These are phyloP conservation scores for Mayetiola destructor DNA, from an alignment of 2,888 invertebrate species.

Conservation along the genomic window DNA sequence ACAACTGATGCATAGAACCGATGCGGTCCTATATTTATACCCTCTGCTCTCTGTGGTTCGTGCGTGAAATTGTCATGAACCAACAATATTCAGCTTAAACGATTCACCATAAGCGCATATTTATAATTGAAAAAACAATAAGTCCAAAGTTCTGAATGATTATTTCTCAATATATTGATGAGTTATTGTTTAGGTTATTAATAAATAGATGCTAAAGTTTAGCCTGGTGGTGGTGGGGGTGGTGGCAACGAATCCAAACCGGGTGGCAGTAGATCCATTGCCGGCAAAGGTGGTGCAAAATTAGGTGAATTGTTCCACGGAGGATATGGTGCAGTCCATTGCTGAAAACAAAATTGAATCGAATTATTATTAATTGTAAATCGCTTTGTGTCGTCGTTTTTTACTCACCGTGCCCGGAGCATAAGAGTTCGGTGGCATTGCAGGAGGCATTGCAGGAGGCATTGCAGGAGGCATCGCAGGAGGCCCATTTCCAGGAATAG, in stretches of 20 bases:
- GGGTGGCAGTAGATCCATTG: too few species aligned
- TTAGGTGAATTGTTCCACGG: conserved; percentile 24
- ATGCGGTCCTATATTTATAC: conserved; percentile 1
- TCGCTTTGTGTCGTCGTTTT: background rate
- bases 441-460: conserved; percentile 31
- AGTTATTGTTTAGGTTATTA: too few species aligned
- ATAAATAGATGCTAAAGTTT: background rate
- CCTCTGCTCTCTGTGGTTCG: too few species aligned
- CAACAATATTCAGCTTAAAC: too few species aligned
- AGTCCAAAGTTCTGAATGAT: too few species aligned
- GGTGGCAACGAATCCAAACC: conserved; percentile 31
- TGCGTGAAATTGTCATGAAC: too few species aligned
- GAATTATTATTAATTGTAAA: background rate
- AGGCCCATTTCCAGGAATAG: background rate
- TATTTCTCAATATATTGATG: too few species aligned
- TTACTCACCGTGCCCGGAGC: background rate
- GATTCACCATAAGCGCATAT: too few species aligned
- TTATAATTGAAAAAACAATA: too few species aligned
- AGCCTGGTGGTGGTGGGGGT: conserved; percentile 31
- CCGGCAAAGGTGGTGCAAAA: background rate
- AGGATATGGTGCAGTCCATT: conserved; percentile 10
- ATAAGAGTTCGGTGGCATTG: background rate
- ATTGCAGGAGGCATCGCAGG: conserved; percentile 29
- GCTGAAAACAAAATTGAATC: background rate
- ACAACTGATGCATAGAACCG: background rate